phyloP scores from a whole-genome alignment of 2,888 invertebrate species.

The Andrena praecox region DNA sequence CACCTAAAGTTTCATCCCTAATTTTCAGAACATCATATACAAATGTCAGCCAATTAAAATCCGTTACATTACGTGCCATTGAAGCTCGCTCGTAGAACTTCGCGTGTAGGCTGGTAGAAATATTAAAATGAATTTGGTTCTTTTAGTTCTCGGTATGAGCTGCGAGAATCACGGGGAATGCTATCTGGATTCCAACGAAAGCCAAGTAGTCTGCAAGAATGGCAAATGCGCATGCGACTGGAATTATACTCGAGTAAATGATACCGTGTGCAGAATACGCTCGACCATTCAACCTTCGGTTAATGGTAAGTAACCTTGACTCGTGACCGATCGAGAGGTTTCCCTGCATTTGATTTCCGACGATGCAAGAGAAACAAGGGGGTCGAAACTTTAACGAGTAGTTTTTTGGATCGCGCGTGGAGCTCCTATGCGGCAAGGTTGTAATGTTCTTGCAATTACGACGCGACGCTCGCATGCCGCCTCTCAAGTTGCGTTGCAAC shows the following conservation, averaged over 20 bases:
- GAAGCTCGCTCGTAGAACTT: not conserved
- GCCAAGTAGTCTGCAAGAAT: conserved; percentile 57
- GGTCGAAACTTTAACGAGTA: conserved; percentile 30
- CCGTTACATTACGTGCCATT: not conserved
- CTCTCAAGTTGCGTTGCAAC: conserved; percentile 59
- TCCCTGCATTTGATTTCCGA: conserved; percentile 33
- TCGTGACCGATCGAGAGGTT: conserved; percentile 27
- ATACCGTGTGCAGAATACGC: conserved; percentile 27
- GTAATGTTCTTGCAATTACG: conserved; percentile 64
- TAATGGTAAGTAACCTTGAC: conserved; percentile 57
- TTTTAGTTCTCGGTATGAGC: conserved; percentile 71
- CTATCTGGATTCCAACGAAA: conserved; percentile 60
- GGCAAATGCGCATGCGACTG: conserved; percentile 64
- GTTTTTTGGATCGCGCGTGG: conserved; percentile 36
- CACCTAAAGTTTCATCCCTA: no score
- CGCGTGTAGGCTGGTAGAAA: not conserved
- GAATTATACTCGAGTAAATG: conserved; percentile 42
- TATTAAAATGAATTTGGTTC: not conserved
- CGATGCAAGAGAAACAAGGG: not conserved
- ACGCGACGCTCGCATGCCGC: conserved; percentile 45
- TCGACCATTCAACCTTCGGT: not conserved
- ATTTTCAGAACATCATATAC: not conserved
- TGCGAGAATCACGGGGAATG: conserved; percentile 73
- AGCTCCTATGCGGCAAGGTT: conserved; percentile 45
- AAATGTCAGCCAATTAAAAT: not conserved